A percentile compares a stretch with the other conserved stretches of the same genome.
phyloP scores from a whole-genome alignment of 2,113 vertebrate genomes.

The Mixornis gularis region DNA sequence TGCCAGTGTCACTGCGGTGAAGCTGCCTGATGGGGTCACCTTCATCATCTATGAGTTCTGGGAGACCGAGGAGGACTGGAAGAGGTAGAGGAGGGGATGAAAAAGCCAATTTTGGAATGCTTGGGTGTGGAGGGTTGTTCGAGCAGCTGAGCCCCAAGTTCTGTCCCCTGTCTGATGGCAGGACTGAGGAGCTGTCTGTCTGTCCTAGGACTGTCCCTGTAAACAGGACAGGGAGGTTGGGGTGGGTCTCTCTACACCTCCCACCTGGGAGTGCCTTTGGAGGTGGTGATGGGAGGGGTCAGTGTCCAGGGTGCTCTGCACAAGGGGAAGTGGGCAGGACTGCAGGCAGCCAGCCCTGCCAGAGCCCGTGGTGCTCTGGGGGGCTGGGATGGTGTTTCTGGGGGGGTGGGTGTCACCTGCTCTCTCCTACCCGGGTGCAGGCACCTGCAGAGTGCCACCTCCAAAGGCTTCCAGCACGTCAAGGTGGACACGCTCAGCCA shows the following conservation, averaged over 20 bases:
- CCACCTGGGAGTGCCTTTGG: background rate
- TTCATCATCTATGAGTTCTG: conserved; percentile 7
- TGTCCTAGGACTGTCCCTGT: background rate
- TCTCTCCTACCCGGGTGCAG: conserved; percentile 9
- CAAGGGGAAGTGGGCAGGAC: background rate
- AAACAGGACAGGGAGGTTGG: background rate
- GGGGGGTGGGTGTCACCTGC: background rate
- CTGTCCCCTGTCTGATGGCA: background rate
- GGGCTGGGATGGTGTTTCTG: background rate
- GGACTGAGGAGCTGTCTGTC: background rate
- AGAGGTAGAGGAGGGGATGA: background rate
- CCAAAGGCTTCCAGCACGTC: conserved; percentile 91
- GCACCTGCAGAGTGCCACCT: conserved; percentile 86
- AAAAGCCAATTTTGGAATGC: background rate
- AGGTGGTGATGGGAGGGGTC: background rate
- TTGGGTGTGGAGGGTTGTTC: background rate
- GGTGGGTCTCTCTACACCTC: background rate
- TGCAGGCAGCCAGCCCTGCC: background rate
- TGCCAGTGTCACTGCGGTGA: background rate
- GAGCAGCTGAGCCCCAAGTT: background rate
- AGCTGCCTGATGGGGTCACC: conserved; percentile 6
- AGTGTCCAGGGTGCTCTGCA: background rate
- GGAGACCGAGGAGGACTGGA: conserved; percentile 16
- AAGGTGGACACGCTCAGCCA: conserved; percentile 94
- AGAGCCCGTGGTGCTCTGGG: rapidly evolving